Percentiles rank a stretch among this genome's conserved stretches.
phyloP scores from a whole-genome alignment of 53 echinoderm and acorn worm genomes.

The Astropecten irregularis region DNA sequence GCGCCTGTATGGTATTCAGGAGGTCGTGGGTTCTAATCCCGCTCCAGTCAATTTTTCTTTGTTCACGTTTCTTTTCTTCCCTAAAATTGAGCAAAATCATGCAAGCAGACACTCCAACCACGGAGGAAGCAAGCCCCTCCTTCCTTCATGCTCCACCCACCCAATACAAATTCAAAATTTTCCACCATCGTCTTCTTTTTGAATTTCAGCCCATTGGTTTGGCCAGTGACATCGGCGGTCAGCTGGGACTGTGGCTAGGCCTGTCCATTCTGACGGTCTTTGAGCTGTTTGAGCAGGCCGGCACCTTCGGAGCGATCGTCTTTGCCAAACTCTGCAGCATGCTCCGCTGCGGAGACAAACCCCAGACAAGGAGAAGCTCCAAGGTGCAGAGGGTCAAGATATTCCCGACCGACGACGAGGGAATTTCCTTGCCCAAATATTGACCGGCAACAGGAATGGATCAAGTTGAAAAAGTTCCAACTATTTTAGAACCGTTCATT shows the following conservation, averaged over 20 bases:
- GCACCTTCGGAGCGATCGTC: constrained; percentile 19
- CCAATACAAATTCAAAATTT: too few relatives aligned
- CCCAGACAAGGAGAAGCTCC: neutral
- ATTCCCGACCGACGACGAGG: neutral
- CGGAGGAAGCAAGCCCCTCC: too few relatives aligned
- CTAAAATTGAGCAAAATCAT: too few relatives aligned
- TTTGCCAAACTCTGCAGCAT: neutral
- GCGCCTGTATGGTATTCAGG: too few relatives aligned
- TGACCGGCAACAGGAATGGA: neutral
- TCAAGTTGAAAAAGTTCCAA: too few relatives aligned
- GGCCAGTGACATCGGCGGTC: constrained; percentile 82
- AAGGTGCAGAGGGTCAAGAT: constrained; percentile 16
- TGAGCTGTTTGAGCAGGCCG: constrained; percentile 64
- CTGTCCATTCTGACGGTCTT: constrained; percentile 79
- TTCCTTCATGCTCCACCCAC: too few relatives aligned
- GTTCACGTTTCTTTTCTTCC: too few relatives aligned
- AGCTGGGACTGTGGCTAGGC: constrained; percentile 87
- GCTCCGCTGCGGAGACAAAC: neutral
- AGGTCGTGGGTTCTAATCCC: too few relatives aligned
- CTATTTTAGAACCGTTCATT: too few relatives aligned
- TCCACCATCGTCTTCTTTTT: too few relatives aligned
- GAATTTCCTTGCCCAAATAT: neutral
- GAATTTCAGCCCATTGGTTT: constrained; percentile 50
- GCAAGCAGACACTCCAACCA: too few relatives aligned
- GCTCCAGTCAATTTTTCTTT: too few relatives aligned